phyloP scores from a whole-genome alignment of 2,888 invertebrate genomes.

The Nymphalis polychloros region DNA sequence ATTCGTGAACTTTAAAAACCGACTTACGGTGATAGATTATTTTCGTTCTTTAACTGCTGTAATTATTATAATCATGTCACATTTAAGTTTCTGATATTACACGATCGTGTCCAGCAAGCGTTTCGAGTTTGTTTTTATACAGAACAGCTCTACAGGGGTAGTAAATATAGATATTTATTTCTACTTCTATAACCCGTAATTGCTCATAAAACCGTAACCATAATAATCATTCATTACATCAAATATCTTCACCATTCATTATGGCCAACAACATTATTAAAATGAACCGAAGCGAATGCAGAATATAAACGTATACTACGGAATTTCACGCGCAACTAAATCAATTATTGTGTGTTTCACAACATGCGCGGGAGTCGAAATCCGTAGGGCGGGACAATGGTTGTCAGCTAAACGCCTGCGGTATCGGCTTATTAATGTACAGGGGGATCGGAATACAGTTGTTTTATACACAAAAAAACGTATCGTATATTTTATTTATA shows the following conservation, averaged over 20 bases:
- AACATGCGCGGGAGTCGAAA: slow-evolving; percentile 44
- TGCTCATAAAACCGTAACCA: slow-evolving; percentile 23
- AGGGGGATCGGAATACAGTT: slow-evolving; percentile 44
- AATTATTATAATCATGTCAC: no score
- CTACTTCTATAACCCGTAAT: neutral
- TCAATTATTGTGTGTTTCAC: slow-evolving; percentile 69
- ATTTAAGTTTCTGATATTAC: no score
- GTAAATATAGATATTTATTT: no score
- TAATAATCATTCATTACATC: neutral
- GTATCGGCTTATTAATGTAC: slow-evolving; percentile 64
- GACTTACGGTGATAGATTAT: no score
- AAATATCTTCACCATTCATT: slow-evolving; percentile 11
- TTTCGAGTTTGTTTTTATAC: no score
- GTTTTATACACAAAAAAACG: neutral
- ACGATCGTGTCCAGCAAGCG: no score
- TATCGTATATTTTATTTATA: neutral
- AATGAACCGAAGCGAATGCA: slow-evolving; percentile 54
- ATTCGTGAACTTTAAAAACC: no score
- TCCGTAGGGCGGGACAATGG: slow-evolving; percentile 64
- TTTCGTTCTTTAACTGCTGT: no score
- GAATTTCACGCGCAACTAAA: slow-evolving; percentile 76
- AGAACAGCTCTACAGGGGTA: no score
- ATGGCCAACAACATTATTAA: slow-evolving; percentile 44
- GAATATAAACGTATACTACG: slow-evolving; percentile 43
- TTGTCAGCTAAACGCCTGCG: slow-evolving; percentile 79